Evolutionary conservation across 2,797 vertebrate species (phyloP).

Genomic region (Avahi laniger): DNA sequence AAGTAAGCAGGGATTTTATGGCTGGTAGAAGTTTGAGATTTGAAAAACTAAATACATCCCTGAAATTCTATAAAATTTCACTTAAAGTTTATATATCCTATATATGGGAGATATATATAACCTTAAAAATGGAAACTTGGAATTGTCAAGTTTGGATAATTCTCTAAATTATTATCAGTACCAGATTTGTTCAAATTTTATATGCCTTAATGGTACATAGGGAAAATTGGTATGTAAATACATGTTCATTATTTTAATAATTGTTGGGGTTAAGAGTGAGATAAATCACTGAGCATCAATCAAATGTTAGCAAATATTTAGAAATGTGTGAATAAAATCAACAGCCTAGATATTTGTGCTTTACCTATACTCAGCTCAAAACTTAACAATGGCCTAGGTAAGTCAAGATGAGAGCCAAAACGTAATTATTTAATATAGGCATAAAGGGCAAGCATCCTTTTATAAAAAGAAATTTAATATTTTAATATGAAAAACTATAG

Average conservation of each 20-base stretch:
- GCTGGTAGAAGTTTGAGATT: not conserved
- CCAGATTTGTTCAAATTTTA: not conserved
- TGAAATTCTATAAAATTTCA: not conserved
- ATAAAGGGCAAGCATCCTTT: not conserved
- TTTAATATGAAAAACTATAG: not conserved
- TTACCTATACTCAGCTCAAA: not conserved
- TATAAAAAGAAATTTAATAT: not conserved
- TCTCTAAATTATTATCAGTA: not conserved
- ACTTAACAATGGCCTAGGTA: not conserved
- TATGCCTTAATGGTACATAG: not conserved
- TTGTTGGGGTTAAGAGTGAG: not conserved
- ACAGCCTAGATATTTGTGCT: not conserved
- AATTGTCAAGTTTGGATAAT: not conserved
- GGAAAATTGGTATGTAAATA: not conserved
- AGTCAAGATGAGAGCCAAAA: not conserved
- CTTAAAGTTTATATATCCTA: not conserved
- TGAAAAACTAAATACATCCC: not conserved
- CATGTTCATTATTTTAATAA: not conserved
- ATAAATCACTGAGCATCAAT: not conserved
- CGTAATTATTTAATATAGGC: not conserved
- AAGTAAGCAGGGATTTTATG: not conserved
- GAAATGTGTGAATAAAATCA: not conserved
- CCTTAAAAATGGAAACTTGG: not conserved
- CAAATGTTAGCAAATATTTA: not conserved
- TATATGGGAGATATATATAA: not conserved